phyloP scores from a whole-genome alignment of 2,113 vertebrate species.

The Phyllostomus discolor region DNA sequence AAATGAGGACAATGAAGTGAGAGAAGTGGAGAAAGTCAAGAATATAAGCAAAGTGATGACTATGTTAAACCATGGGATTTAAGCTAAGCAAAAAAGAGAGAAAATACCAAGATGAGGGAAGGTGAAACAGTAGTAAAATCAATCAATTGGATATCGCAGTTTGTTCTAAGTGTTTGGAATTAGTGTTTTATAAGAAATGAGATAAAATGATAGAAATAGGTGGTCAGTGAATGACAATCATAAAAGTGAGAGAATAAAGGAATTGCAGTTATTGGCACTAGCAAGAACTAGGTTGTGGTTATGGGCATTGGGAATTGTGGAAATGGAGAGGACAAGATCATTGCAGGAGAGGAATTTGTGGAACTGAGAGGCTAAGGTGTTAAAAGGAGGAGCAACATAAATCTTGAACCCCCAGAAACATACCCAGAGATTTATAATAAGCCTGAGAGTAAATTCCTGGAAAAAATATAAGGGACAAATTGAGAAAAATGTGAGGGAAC shows the following conservation, averaged over 20 bases:
- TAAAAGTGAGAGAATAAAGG: not conserved
- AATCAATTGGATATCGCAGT: not conserved
- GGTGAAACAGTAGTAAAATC: not conserved
- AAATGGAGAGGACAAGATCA: not conserved
- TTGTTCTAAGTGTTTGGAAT: not conserved
- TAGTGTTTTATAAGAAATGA: not conserved
- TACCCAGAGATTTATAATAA: not conserved
- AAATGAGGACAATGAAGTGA: not conserved
- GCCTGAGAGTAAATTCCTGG: not conserved
- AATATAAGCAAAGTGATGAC: not conserved
- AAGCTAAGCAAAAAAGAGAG: not conserved
- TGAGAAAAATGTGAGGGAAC: not conserved
- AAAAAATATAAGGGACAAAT: not conserved
- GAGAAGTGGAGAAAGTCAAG: not conserved
- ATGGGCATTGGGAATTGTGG: not conserved
- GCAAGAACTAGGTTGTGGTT: not conserved
- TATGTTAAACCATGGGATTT: not conserved
- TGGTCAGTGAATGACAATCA: not conserved
- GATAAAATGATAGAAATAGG: not conserved
- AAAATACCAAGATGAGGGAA: not conserved
- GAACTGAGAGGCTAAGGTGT: not conserved
- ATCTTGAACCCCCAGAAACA: not conserved
- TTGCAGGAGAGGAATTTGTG: not conserved
- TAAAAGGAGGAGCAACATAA: not conserved
- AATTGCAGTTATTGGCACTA: not conserved